Evolutionary conservation across 2,797 vertebrate species (phyloP).

Genomic region (Rousettus madagascariensis): DNA sequence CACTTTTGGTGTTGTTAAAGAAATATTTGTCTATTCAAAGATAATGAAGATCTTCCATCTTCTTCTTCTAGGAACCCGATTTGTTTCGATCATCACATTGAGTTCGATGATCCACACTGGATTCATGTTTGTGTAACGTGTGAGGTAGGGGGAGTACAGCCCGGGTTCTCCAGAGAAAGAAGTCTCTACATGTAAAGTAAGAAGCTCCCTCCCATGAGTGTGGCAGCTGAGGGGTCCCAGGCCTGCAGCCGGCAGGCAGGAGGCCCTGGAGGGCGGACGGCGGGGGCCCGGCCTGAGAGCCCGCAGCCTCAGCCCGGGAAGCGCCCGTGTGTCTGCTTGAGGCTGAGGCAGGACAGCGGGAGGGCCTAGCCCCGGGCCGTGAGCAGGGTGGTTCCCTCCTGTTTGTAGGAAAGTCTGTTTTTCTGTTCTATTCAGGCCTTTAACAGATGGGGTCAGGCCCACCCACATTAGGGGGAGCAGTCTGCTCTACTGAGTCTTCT

Average conservation of each 20-base stretch:
- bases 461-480: no score
- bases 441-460: no score
- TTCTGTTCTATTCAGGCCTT: no score
- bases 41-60: background rate
- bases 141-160: background rate
- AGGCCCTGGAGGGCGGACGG: background rate
- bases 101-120: background rate
- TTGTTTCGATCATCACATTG: conserved; percentile 22
- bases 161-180: background rate
- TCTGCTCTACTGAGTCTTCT: no score
- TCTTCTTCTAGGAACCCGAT: background rate
- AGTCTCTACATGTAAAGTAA: no score
- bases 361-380: no score
- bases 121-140: background rate
- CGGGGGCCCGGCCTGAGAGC: background rate
- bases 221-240: no score
- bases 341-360: background rate
- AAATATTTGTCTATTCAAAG: background rate
- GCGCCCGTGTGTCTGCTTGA: background rate
- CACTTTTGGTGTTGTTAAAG: background rate
- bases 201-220: no score
- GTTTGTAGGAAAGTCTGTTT: no score
- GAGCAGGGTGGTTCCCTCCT: no score
- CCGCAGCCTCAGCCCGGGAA: background rate
- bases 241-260: background rate